These are phyloP conservation scores for Hermodice carunculata DNA, from an alignment of 2,888 invertebrate species.

Conservation along the genomic window DNA sequence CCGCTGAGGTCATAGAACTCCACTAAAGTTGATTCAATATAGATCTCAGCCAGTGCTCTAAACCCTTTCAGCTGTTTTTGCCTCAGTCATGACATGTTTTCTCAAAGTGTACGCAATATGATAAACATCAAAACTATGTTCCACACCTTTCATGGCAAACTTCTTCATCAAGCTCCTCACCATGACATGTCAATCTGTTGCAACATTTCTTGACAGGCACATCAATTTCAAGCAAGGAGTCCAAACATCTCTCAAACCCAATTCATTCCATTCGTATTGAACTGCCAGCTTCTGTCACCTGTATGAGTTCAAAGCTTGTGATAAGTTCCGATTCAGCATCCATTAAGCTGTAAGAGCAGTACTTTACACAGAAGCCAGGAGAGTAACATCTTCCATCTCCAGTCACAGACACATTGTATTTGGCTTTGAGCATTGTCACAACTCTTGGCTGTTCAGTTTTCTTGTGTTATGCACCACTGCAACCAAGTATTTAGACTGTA, in stretches of 20 bases:
- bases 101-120: neutral
- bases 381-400: no score
- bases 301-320: neutral
- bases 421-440: no score
- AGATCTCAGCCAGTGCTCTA: neutral
- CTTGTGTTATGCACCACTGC: no score
- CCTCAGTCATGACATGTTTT: neutral
- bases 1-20: neutral
- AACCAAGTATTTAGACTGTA: no score
- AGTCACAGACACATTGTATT: no score
- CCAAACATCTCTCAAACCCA: neutral
- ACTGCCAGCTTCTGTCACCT: neutral
- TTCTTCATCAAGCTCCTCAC: neutral
- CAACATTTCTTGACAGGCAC: neutral
- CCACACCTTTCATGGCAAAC: neutral
- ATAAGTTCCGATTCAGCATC: no score
- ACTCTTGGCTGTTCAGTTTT: no score
- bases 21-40: neutral
- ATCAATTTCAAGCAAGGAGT: neutral
- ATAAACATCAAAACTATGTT: neutral
- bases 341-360: no score
- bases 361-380: no score
- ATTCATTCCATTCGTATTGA: neutral
- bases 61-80: no score
- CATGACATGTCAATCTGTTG: neutral